Percentiles rank a stretch among this genome's conserved stretches.
Evolutionary conservation across 2,888 invertebrate species (phyloP).

Genomic region (Opisthograptis luteolata): DNA sequence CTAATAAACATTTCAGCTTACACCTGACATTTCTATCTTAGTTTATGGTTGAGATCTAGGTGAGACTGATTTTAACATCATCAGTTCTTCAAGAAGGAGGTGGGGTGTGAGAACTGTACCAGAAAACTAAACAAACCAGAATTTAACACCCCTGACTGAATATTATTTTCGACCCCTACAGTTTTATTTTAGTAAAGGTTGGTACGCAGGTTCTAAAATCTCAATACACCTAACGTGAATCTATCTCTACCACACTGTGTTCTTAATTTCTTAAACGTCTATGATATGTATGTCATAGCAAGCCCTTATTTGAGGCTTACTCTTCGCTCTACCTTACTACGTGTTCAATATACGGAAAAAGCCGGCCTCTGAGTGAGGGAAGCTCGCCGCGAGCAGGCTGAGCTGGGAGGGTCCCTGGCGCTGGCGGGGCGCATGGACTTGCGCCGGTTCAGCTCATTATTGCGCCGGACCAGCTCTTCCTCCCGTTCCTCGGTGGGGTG

Average conservation of each 20-base stretch:
- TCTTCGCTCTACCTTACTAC: background rate
- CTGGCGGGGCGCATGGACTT: constrained; percentile 62
- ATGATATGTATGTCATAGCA: constrained; percentile 2
- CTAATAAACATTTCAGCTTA: no score
- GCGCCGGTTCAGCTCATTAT: constrained; percentile 66
- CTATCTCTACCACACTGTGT: background rate
- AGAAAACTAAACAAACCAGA: no score
- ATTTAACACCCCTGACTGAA: no score
- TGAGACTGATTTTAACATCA: no score
- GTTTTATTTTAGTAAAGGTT: no score
- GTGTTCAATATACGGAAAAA: constrained; percentile 69
- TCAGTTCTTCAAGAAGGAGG: no score
- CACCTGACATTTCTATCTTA: no score
- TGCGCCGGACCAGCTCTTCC: constrained; percentile 57
- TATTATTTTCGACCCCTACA: no score
- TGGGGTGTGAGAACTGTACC: no score
- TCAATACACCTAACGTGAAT: background rate
- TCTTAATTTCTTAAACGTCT: background rate
- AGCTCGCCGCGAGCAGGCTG: constrained; percentile 63
- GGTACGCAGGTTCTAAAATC: no score
- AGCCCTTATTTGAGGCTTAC: background rate
- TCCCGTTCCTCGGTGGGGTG: constrained; percentile 41
- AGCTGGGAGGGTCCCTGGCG: constrained; percentile 65
- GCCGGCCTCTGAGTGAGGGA: constrained; percentile 74
- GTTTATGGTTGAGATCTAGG: no score